Evolutionary conservation across 2,888 invertebrate genomes (phyloP).

Genomic region (Brenthis daphne): DNA sequence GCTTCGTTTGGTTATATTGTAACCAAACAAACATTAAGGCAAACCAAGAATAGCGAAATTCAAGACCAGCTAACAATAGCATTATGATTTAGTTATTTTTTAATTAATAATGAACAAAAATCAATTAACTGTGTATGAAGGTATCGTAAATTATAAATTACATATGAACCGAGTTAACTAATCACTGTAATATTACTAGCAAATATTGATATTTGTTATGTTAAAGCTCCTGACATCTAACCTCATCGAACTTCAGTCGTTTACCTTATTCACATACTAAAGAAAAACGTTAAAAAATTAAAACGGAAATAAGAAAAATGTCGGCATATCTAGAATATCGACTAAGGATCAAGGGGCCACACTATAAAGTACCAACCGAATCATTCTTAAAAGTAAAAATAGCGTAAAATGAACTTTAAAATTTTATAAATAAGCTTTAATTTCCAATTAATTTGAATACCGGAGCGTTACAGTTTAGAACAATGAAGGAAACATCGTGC

Average conservation of each 20-base stretch:
- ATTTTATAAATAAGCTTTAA: constrained; percentile 9
- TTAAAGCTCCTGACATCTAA: constrained; percentile 29
- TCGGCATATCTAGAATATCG: background rate
- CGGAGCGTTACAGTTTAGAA: constrained; percentile 31
- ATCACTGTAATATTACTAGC: constrained; percentile 3
- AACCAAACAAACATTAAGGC: no score
- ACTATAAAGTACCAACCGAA: no score
- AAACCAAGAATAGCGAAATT: no score
- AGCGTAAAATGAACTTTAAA: constrained; percentile 14
- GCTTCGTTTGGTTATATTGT: no score
- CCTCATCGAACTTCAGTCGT: constrained; percentile 14
- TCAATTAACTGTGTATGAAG: no score
- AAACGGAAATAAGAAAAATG: no score
- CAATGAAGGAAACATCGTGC: constrained; percentile 51
- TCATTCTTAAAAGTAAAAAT: background rate
- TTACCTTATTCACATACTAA: constrained; percentile 5
- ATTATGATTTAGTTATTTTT: no score
- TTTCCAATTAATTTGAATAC: constrained; percentile 6
- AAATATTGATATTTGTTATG: constrained; percentile 27
- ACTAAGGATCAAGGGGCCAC: background rate
- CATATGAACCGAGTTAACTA: background rate
- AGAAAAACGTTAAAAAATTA: background rate
- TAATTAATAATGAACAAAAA: no score
- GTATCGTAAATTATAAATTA: background rate
- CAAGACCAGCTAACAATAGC: no score